Evolutionary conservation across 2,888 invertebrate genomes (phyloP), one percentile per base, ranked within the genome.

Genomic region (Epistrophe eligans): DNA sequence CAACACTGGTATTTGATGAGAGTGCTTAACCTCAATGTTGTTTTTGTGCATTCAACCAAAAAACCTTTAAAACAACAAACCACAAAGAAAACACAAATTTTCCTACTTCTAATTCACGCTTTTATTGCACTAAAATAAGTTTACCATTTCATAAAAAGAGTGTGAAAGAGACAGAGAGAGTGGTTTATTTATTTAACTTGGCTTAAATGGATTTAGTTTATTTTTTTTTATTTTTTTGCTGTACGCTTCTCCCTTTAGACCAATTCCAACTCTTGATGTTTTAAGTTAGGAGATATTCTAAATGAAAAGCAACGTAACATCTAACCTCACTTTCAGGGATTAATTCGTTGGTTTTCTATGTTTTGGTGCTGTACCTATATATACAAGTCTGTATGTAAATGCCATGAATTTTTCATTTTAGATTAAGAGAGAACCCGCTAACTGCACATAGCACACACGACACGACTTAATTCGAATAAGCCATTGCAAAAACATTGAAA

Each of bases 351-450:
- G 38, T 28, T 58, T 38, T 50, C 35, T 32, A 40, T 67, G 28
- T 67, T 57, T 76, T 24, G 24, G 17, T 7, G 32, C 32, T 32
- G 32, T 32, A 11, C 0, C 24, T 32, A 3, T 24, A 24, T 24
- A 24, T 24, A 3, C 24, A 24, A 24, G n/a, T n/a, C n/a, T n/a
- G n/a, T n/a, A 24, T 79, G 70, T 74, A 71, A 71, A 80, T 80
- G 80, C 64, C 70, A 84, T 80, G 58, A 58, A 76, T 72, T 66
- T 72, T 80, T 80, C 64, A 9, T 45, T 48, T 57, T 38, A 55
- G 28, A 48, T 70, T n/a, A 52, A 32, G 4, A 15, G 9, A 55
- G 28, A 55, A 28, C 17, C 32, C 60, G 73, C 67, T 57, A 62
- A 48, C 24, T 24, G 24, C 64, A 71, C 74, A 71, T 28, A 76